Evolutionary conservation across 2,888 invertebrate genomes (phyloP).

Genomic region (Cantharis rufa): DNA sequence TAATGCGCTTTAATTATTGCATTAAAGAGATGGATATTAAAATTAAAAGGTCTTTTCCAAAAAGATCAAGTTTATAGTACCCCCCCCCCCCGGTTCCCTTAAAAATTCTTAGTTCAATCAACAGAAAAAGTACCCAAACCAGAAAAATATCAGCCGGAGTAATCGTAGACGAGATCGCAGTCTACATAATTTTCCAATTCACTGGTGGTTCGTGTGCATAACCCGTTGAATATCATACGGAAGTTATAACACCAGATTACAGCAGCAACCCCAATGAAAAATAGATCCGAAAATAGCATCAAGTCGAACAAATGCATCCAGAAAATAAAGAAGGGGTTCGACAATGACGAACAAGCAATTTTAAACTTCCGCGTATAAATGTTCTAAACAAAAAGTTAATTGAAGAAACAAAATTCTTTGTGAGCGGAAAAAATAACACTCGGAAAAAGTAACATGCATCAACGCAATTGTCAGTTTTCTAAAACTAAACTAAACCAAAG

Average conservation of each 20-base stretch:
- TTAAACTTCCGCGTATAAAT: not conserved
- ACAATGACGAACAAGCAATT: not conserved
- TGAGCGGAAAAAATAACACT: not conserved
- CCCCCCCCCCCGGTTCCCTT: not conserved
- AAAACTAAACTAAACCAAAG: conserved; percentile 1
- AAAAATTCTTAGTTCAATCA: too few relatives aligned
- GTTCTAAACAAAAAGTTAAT: not conserved
- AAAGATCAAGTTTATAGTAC: too few relatives aligned
- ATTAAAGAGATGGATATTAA: not conserved
- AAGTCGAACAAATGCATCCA: not conserved
- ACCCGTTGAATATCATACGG: not conserved
- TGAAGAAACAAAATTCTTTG: not conserved
- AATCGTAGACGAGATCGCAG: too few relatives aligned
- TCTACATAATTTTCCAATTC: not conserved
- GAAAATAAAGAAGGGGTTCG: not conserved
- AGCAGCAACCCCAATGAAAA: not conserved
- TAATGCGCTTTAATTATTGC: not conserved
- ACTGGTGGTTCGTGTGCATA: not conserved
- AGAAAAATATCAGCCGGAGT: not conserved
- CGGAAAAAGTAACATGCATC: not conserved
- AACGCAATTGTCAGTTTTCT: not conserved
- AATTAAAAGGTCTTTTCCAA: not conserved
- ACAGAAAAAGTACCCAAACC: not conserved
- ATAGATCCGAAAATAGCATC: conserved; percentile 5
- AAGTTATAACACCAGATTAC: not conserved